Evolutionary conservation across 2,797 vertebrate genomes (phyloP), one percentile per base, ranked within the genome.

Genomic region (Mormyrops attenuatus): DNA sequence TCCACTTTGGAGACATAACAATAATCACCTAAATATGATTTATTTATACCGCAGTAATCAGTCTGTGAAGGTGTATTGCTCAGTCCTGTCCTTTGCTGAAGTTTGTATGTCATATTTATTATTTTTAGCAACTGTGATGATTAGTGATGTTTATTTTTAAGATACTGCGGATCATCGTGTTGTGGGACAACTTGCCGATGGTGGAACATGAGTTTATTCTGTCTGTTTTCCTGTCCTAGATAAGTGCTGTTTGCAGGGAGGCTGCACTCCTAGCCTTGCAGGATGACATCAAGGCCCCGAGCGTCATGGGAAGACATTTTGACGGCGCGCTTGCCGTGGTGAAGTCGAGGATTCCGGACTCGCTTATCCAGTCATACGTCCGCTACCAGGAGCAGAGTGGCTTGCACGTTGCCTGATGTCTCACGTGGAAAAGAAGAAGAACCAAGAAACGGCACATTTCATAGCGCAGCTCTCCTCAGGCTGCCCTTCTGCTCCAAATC

Each of bases 211-310:
- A 47, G 30, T 20, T 26, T 73, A 38, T 89, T 93, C 91, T 95
- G 92, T 95, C 93, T 92, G 93, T 96, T 93, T 80, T 44, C 17
- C 91, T 93, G 88, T 95, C 94, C 90, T 95, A 99, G 98, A 97
- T 99, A 94, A 94, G 96, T 3, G 98, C 98, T 1, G 95, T 99
- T 88, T 99, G 98, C 92, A 96, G 97, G 94, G 98, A 99, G 94
- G 98, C 97, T 15, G 97, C 96, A 44, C 96, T 97, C 17, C 92
- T 95, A 20, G 97, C 97, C 55, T 95, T 97, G 57, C 96, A 97
- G 91, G 97, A 97, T 92, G 94, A 97, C 93, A 96, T 97, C 66
- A 50, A 94, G 87, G 97, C 97, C 38, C 92, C 91, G 88, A 91
- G 88, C 66, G 90, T 99, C 90, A 38, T 80, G 53, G 92, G 92